Evolutionary conservation across 2,113 vertebrate species (phyloP).

Genomic region (Canis aureus): DNA sequence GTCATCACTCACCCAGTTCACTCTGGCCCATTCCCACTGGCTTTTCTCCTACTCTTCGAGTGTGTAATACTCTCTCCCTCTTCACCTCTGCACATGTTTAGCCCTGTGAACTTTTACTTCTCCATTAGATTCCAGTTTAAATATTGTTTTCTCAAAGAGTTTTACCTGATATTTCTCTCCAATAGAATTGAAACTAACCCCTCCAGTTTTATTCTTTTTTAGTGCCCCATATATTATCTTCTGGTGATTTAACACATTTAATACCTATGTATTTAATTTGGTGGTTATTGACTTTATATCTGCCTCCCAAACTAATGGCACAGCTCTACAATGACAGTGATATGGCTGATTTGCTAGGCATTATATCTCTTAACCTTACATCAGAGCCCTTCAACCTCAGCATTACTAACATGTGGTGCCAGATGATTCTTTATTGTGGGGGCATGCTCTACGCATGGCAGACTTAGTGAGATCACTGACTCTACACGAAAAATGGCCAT

Average conservation of each 20-base stretch:
- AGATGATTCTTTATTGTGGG: not conserved
- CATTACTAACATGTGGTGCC: not conserved
- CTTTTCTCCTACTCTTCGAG: not conserved
- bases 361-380: not conserved
- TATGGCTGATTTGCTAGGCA: not conserved
- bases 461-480: not conserved
- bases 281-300: conserved; percentile 25
- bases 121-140: conserved; percentile 50
- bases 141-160: conserved; percentile 17
- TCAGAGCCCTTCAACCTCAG: not conserved
- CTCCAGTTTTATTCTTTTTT: conserved; percentile 3
- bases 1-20: not conserved
- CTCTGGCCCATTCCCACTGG: not conserved
- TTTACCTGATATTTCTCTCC: not conserved
- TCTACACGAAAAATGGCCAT: not conserved
- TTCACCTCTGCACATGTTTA: not conserved
- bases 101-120: conserved; percentile 12
- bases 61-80: not conserved
- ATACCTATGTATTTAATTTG: conserved; percentile 7
- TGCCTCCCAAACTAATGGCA: not conserved
- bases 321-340: not conserved
- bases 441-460: not conserved
- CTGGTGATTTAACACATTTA: not conserved
- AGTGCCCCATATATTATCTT: not conserved
- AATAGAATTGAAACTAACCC: not conserved